Conservation (phyloP, 1,140 invertebrate genomes). For the Cryptotermes secundus region DNA sequence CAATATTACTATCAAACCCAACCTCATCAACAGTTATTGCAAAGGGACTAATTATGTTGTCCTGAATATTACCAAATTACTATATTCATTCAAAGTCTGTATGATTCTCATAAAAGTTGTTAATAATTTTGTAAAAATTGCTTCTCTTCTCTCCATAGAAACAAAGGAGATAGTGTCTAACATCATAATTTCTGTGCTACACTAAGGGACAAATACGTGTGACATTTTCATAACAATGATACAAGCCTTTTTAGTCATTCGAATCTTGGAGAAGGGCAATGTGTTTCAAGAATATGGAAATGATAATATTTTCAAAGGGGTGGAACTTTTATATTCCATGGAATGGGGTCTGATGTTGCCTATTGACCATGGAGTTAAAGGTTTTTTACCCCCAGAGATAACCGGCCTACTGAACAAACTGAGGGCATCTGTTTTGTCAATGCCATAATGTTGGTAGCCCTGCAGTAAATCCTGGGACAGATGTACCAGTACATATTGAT, state of each 20-base stretch:
- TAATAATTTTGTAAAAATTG: neutral
- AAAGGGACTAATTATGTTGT: neutral
- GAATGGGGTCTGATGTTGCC: neutral
- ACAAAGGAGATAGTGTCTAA: neutral
- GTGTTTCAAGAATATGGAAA: neutral
- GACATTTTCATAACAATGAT: neutral
- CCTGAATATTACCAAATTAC: neutral
- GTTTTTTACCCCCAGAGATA: neutral
- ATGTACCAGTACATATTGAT: neutral
- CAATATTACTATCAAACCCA: no score
- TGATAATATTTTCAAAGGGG: neutral
- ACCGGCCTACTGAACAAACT: neutral
- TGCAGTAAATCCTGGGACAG: neutral
- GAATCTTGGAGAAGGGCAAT: neutral
- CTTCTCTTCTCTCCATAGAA: neutral
- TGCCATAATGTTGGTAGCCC: neutral
- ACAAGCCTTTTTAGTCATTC: neutral
- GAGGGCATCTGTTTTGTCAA: conserved; percentile 7
- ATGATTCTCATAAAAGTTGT: neutral
- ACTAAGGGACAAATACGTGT: neutral
- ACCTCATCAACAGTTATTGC: neutral
- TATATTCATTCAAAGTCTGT: neutral
- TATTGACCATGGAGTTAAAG: neutral
- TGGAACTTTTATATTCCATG: neutral
- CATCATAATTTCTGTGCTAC: neutral